These are phyloP conservation scores for Orthosia incerta DNA, from an alignment of 2,888 invertebrate genomes.

Conservation along the genomic window DNA sequence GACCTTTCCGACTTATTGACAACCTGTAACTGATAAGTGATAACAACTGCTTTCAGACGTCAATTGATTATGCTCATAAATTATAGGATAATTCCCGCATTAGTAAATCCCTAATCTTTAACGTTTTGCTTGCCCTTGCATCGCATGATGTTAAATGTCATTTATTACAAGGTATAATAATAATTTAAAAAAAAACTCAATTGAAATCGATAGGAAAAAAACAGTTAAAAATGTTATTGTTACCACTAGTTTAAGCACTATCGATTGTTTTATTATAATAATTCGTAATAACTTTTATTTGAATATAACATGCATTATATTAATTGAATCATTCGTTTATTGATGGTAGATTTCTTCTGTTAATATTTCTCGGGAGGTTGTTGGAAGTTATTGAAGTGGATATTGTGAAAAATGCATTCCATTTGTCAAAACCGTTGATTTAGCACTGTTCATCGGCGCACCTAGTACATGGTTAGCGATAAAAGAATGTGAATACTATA, in stretches of 20 bases:
- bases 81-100: slow-evolving; percentile 52
- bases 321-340: slow-evolving; percentile 72
- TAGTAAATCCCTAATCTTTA: slow-evolving; percentile 35
- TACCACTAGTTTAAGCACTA: slow-evolving; percentile 89
- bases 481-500: slow-evolving; percentile 78
- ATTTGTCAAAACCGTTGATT: slow-evolving; percentile 84
- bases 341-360: slow-evolving; percentile 74
- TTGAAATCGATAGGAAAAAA: slow-evolving; percentile 76
- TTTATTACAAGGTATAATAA: slow-evolving; percentile 57
- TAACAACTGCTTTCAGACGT: slow-evolving; percentile 42
- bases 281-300: slow-evolving; percentile 73
- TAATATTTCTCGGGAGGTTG: slow-evolving; percentile 81
- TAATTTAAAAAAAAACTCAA: slow-evolving; percentile 65
- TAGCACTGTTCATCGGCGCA: slow-evolving; percentile 88
- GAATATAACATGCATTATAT: slow-evolving; percentile 75
- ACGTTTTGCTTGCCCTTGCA: slow-evolving; percentile 50
- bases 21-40: slow-evolving; percentile 45
- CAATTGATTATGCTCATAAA: slow-evolving; percentile 19
- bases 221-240: slow-evolving; percentile 86
- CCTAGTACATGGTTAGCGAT: slow-evolving; percentile 81
- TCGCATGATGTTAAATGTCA: slow-evolving; percentile 53
- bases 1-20: slow-evolving; percentile 43
- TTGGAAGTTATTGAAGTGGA: slow-evolving; percentile 81
- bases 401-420: slow-evolving; percentile 89
- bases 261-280: slow-evolving; percentile 82